Evolutionary conservation across 2,888 invertebrate species (phyloP).

Genomic region (Clepsis dumicolana): DNA sequence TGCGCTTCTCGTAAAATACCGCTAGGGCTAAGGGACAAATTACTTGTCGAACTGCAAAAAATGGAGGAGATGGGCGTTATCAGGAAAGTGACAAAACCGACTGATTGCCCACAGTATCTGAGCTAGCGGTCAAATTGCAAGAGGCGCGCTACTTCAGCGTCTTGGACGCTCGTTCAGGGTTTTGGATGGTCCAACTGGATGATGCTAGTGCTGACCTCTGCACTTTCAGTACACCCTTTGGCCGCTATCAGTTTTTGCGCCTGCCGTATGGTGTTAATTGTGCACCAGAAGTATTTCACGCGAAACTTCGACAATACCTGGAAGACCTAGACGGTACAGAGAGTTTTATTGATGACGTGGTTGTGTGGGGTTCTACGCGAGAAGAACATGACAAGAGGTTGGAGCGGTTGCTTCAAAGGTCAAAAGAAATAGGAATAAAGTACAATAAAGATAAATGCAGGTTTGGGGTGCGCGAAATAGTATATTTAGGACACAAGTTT

Average conservation of each 20-base stretch:
- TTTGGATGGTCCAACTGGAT: conserved; percentile 19
- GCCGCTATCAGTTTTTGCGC: no score
- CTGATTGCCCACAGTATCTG: conserved; percentile 45
- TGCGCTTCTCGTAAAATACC: conserved; percentile 48
- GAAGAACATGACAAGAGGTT: conserved; percentile 10
- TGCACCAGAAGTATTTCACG: no score
- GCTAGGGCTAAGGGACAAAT: conserved; percentile 46
- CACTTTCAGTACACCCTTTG: conserved; percentile 42
- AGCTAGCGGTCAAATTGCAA: conserved; percentile 10
- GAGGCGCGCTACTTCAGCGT: no score
- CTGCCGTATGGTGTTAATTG: no score
- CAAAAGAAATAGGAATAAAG: conserved; percentile 8
- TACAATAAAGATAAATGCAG: conserved; percentile 20
- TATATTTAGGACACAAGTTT: no score
- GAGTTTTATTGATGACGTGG: conserved; percentile 4
- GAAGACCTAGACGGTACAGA: conserved; percentile 28
- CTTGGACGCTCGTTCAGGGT: conserved; percentile 26
- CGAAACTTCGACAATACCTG: conserved; percentile 44
- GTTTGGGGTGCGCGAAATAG: no score
- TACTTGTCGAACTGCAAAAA: no score
- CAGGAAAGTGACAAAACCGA: conserved; percentile 45
- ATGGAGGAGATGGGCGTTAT: conserved; percentile 44
- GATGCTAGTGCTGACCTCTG: conserved; percentile 26
- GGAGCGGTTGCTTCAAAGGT: conserved; percentile 1
- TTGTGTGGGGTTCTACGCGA: conserved; percentile 8